Conservation (phyloP, 2,113 vertebrate genomes). For the Grammomys surdaster region DNA sequence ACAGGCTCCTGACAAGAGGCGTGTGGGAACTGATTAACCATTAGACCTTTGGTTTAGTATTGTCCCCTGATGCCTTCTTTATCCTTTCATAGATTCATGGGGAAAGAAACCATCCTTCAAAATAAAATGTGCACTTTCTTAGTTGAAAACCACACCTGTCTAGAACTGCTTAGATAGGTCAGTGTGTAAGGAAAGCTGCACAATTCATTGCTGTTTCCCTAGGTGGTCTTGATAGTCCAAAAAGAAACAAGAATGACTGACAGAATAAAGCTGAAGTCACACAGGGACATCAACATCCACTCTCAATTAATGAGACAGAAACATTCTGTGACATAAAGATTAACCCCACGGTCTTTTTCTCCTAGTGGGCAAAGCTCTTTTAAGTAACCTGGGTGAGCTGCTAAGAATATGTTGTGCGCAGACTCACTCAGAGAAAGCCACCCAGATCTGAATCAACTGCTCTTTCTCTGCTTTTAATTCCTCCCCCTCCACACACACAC, state of each 20-base stretch:
- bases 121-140: not conserved
- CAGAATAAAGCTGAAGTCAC: not conserved
- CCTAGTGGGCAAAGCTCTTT: not conserved
- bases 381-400: not conserved
- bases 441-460: not conserved
- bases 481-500: not conserved
- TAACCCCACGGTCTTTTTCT: constrained; percentile 30
- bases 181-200: not conserved
- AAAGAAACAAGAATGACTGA: not conserved
- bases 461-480: not conserved
- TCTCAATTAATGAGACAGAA: not conserved
- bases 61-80: not conserved
- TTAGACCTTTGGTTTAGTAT: not conserved
- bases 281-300: accelerated
- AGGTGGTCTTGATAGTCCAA: not conserved
- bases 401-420: not conserved
- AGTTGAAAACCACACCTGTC: not conserved
- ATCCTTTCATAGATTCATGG: not conserved
- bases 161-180: not conserved
- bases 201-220: not conserved
- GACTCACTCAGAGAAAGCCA: not conserved
- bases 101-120: not conserved
- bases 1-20: not conserved
- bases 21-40: not conserved
- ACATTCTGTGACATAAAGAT: not conserved